Conservation (phyloP, 2,888 invertebrate genomes). For the Eremobia ochroleuca region DNA sequence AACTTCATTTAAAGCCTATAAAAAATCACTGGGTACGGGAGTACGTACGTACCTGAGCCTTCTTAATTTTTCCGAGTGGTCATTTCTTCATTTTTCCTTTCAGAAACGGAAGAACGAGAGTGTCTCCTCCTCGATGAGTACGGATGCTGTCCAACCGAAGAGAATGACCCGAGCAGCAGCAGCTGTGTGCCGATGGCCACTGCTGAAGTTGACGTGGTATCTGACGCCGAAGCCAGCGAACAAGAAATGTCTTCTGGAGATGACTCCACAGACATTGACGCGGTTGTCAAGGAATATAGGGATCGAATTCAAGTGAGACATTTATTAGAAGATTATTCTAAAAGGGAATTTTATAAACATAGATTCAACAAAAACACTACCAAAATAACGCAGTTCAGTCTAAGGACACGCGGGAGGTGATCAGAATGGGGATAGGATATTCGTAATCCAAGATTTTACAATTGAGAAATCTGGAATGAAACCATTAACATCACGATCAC, state of each 20-base stretch:
- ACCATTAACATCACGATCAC: background rate
- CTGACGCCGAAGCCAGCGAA: slow-evolving; percentile 89
- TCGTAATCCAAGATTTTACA: background rate
- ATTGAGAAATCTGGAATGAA: background rate
- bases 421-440: background rate
- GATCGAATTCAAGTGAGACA: slow-evolving; percentile 92
- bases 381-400: background rate
- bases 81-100: slow-evolving; percentile 45
- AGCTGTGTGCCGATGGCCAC: slow-evolving; percentile 76
- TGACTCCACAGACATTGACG: slow-evolving; percentile 94
- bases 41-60: background rate
- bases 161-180: slow-evolving; percentile 82
- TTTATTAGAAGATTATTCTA: background rate
- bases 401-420: background rate
- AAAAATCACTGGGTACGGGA: background rate
- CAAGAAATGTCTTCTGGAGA: slow-evolving; percentile 91
- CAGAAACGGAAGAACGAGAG: slow-evolving; percentile 91
- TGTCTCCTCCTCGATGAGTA: slow-evolving; percentile 91
- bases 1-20: background rate
- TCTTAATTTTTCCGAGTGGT: background rate
- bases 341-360: background rate
- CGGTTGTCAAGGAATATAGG: slow-evolving; percentile 94
- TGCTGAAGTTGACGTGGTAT: slow-evolving; percentile 81
- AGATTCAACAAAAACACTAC: too few relatives aligned
- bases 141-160: slow-evolving; percentile 83